Evolutionary conservation across 2,113 vertebrate species (phyloP), one percentile per base, ranked within the genome.

Genomic region (Hippocampus abdominalis): DNA sequence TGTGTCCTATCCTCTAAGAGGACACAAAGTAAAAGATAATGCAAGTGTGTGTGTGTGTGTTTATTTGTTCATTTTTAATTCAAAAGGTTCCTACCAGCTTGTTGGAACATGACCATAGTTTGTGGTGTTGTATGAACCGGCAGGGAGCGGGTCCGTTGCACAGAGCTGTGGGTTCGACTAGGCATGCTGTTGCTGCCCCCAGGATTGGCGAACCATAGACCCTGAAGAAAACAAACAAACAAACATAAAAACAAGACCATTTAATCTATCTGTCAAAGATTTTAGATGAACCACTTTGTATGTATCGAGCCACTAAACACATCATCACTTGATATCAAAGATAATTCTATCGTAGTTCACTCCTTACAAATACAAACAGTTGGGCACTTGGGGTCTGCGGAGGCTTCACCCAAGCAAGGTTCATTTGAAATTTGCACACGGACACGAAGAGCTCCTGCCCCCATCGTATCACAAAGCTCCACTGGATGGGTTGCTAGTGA

Each of bases 141-240:
- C 82, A 98, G 93, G 0, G 97, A 98, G 77, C 97, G 96, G 0
- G 97, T 98, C 88, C 97, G 94, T 72, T 98, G 97, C 67, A 99
- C 97, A 0, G 97, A 97, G 91, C 96, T 98, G 94, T 99, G 97
- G 64, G 91, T 96, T 32, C 96, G 91, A 87, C 96, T 98, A 49
- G 97, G 96, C 95, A 98, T 97, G 87, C 96, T 99, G 86, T 97
- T 98, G 86, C 97, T 99, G 87, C 97, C 96, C 16, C 97, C 95
- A 0, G 97, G 97, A 89, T 98, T 99, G 76, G 97, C 97, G 64
- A 99, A 99, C 96, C 97, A 98, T 60, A 98, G 92, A 87, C 95
- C 98, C 97, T 99, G 82, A 85, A 68, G 67, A 88, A 6, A 29
- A n/a, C n/a, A n/a, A 68, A 0, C 60, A 32, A 57, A 36, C 32